Evolutionary conservation across 1,140 invertebrate genomes (phyloP).

Genomic region (Battus philenor): DNA sequence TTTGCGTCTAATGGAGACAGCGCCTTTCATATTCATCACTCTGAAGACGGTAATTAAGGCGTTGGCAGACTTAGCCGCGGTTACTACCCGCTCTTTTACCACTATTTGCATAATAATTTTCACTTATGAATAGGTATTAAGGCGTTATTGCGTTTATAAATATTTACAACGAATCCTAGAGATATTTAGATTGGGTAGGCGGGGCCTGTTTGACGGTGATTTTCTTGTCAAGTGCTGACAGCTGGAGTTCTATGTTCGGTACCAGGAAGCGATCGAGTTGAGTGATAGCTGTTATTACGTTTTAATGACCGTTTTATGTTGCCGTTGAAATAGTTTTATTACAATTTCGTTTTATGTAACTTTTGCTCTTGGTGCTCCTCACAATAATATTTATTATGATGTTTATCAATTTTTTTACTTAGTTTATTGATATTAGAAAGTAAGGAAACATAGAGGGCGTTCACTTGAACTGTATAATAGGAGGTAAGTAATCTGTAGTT

Average conservation of each 20-base stretch:
- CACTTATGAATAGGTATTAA: conserved; percentile 75
- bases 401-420: too few relatives aligned
- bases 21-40: conserved; percentile 45
- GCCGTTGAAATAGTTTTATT: not conserved
- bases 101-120: conserved; percentile 75
- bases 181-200: conserved; percentile 35
- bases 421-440: too few relatives aligned
- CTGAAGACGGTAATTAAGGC: conserved; percentile 45
- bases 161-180: conserved; percentile 52
- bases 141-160: conserved; percentile 69
- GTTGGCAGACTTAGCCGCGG: conserved; percentile 38
- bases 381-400: too few relatives aligned
- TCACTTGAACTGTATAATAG: too few relatives aligned
- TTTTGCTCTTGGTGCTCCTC: too few relatives aligned
- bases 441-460: too few relatives aligned
- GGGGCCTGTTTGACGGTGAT: conserved; percentile 37
- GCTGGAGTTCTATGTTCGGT: conserved; percentile 34
- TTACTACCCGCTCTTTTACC: conserved; percentile 49
- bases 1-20: conserved; percentile 14
- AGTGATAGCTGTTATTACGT: conserved; percentile 44
- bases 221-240: conserved; percentile 54
- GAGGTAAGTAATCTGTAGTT: too few relatives aligned
- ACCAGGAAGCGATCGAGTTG: conserved; percentile 40
- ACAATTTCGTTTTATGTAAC: too few relatives aligned
- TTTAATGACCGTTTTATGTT: conserved; percentile 41